Conservation (phyloP, 2,797 vertebrate species). For the Toxotes lorentzi region DNA sequence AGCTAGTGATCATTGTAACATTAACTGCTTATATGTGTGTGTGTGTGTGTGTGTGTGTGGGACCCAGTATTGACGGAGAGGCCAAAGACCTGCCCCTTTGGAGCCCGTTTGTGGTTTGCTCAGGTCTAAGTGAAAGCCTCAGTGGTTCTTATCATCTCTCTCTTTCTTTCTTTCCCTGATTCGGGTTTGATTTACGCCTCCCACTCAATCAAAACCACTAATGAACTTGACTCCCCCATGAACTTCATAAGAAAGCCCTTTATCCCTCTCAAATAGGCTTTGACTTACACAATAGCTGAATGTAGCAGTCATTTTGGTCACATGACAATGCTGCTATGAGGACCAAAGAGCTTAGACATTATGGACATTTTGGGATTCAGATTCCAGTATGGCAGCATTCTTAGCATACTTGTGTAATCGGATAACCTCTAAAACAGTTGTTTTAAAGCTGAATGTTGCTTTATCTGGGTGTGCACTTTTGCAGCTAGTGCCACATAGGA, state of each 20-base stretch:
- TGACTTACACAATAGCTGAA: conserved; percentile 56
- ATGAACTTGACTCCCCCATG: conserved; percentile 71
- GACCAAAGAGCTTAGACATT: conserved; percentile 42
- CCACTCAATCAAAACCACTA: conserved; percentile 60
- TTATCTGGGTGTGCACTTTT: conserved; percentile 22
- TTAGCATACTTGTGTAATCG: conserved; percentile 49
- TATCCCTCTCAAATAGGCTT: conserved; percentile 70
- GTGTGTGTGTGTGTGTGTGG: conserved; percentile 38
- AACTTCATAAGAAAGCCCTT: conserved; percentile 64
- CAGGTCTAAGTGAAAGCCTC: conserved; percentile 46
- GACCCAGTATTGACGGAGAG: conserved; percentile 44
- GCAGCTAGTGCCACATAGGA: conserved; percentile 36
- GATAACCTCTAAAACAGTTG: conserved; percentile 32
- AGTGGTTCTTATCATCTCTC: conserved; percentile 28
- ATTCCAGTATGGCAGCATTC: conserved; percentile 46
- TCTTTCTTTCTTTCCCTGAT: conserved; percentile 22
- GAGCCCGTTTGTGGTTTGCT: conserved; percentile 57
- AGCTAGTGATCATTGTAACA: conserved; percentile 32
- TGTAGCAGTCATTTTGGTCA: conserved; percentile 50
- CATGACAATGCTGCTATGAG: conserved; percentile 39
- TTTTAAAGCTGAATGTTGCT: conserved; percentile 35
- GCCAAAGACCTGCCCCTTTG: conserved; percentile 40
- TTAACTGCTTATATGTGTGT: neutral
- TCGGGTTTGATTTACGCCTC: conserved; percentile 63
- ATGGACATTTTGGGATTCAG: conserved; percentile 52